These are phyloP conservation scores for Mythimna loreyi DNA, from an alignment of 2,888 invertebrate species.

Conservation along the genomic window DNA sequence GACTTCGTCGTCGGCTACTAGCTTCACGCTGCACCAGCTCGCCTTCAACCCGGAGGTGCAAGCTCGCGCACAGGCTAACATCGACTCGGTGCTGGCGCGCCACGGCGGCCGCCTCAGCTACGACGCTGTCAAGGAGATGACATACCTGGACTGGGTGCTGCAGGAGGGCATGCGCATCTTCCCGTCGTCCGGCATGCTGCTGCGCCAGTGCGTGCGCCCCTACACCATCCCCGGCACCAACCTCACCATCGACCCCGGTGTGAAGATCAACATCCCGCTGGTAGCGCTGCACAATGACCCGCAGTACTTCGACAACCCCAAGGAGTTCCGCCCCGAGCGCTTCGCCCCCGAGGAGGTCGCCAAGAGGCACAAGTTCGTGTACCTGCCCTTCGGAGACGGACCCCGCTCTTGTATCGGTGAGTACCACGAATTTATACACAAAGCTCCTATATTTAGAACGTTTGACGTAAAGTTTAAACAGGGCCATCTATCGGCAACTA, in stretches of 20 bases:
- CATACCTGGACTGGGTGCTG: constrained; percentile 77
- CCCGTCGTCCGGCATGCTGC: constrained; percentile 72
- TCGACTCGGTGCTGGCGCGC: constrained; percentile 72
- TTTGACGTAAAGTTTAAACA: constrained; percentile 6
- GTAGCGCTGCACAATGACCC: constrained; percentile 79
- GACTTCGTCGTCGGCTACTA: constrained; percentile 85
- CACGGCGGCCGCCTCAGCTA: constrained; percentile 75
- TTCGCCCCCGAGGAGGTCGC: constrained; percentile 69
- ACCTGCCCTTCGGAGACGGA: constrained; percentile 79
- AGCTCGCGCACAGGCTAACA: constrained; percentile 72
- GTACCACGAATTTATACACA: constrained; percentile 31
- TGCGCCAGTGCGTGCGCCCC: constrained; percentile 66
- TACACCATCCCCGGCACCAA: constrained; percentile 72
- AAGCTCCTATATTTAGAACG: neutral
- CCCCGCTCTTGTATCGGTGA: constrained; percentile 80
- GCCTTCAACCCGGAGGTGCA: constrained; percentile 78
- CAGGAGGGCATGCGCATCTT: constrained; percentile 80
- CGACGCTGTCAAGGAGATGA: constrained; percentile 80
- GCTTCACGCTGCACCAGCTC: constrained; percentile 79
- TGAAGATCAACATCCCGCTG: constrained; percentile 68
- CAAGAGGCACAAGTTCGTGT: constrained; percentile 70
- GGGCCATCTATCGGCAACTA: constrained; percentile 32
- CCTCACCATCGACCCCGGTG: constrained; percentile 71
- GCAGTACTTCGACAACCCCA: constrained; percentile 76
- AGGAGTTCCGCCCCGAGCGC: constrained; percentile 77